Evolutionary conservation across 2,888 invertebrate genomes (phyloP).

Genomic region (Pachydiplax longipennis): DNA sequence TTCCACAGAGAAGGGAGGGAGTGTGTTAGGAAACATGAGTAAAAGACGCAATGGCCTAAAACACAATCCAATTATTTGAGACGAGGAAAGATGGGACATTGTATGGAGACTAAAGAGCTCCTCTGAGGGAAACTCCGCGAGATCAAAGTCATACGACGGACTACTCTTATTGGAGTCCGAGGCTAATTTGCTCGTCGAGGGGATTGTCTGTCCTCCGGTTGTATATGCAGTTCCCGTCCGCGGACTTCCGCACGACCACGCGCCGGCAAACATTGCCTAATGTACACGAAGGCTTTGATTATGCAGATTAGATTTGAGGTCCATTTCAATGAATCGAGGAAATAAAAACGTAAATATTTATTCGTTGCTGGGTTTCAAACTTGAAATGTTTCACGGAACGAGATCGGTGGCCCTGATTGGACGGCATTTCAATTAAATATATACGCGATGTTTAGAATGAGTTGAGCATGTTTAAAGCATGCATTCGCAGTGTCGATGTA

Average conservation of each 20-base stretch:
- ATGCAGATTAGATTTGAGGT: background rate
- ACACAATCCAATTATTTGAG: background rate
- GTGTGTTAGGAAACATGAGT: too few species aligned
- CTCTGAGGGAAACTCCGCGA: background rate
- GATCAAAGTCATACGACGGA: background rate
- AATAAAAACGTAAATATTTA: too few species aligned
- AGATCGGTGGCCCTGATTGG: too few species aligned
- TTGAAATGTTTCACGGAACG: too few species aligned
- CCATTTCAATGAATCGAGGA: background rate
- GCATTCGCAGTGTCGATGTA: too few species aligned
- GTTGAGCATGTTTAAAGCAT: too few species aligned
- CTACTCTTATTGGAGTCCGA: background rate
- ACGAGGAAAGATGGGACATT: background rate
- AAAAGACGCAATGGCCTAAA: background rate
- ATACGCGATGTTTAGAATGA: too few species aligned
- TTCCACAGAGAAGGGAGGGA: too few species aligned
- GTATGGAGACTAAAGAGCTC: background rate
- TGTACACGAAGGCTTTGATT: background rate
- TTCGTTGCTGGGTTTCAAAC: too few species aligned
- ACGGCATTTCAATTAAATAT: too few species aligned
- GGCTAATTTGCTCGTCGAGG: background rate
- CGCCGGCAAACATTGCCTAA: background rate
- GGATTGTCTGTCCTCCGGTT: background rate
- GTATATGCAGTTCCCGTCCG: background rate
- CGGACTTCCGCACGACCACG: background rate